Conservation (phyloP, 2,888 invertebrate species). For the Drosophila tripunctata region DNA sequence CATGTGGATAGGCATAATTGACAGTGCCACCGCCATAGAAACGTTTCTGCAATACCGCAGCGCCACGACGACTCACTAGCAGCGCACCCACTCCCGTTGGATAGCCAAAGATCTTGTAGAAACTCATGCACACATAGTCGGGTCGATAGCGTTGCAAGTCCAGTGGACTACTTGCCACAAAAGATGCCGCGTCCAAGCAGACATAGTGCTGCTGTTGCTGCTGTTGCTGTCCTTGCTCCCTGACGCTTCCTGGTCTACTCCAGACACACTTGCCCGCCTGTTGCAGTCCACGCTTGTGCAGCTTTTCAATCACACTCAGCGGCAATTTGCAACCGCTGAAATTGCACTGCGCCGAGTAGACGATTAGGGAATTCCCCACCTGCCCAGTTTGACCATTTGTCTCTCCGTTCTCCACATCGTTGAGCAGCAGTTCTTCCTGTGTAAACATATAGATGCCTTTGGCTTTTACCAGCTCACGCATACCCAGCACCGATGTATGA, state of each 20-base stretch:
- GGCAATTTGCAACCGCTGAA: slow-evolving; percentile 97
- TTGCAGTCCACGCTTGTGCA: slow-evolving; percentile 87
- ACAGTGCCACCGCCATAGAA: slow-evolving; percentile 99
- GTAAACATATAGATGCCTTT: slow-evolving; percentile 86
- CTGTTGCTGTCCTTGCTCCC: rapidly evolving
- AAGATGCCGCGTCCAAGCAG: slow-evolving; percentile 94
- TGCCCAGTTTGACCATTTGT: background rate
- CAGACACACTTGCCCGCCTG: slow-evolving; percentile 64
- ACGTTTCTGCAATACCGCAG: slow-evolving; percentile 84
- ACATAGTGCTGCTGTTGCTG: slow-evolving; percentile 87
- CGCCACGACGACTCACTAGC: slow-evolving; percentile 87
- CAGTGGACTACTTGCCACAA: slow-evolving; percentile 90
- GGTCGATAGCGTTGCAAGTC: slow-evolving; percentile 90
- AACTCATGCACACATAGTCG: slow-evolving; percentile 96
- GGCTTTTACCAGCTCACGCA: slow-evolving; percentile 91
- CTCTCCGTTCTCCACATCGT: slow-evolving; percentile 45
- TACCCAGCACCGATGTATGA: slow-evolving; percentile 97
- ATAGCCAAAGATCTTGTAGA: slow-evolving; percentile 98
- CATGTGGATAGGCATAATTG: slow-evolving; percentile 90
- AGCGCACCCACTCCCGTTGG: slow-evolving; percentile 98
- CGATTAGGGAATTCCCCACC: slow-evolving; percentile 88
- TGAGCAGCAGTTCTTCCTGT: slow-evolving; percentile 86
- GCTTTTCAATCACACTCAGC: slow-evolving; percentile 88
- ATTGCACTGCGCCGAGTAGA: slow-evolving; percentile 96
- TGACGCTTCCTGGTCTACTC: too few species aligned